Evolutionary conservation across 2,888 invertebrate genomes (phyloP), one percentile per base, ranked within the genome.

Genomic region (Seira ritae): DNA sequence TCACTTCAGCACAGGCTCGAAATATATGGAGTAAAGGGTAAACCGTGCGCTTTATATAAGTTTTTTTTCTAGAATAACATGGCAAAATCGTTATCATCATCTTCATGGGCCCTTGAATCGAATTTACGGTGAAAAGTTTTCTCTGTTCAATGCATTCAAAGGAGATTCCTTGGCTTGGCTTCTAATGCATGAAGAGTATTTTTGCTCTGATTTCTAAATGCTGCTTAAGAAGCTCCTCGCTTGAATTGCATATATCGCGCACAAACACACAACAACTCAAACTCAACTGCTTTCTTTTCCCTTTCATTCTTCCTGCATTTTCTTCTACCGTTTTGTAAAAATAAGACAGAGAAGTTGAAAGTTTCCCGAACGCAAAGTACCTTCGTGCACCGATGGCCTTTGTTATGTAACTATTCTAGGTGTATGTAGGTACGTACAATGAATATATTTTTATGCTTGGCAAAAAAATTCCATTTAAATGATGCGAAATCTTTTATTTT

Each of bases 71-170:
- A 55, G 55, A 55, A 55, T 8, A 17, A 55, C 55, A 55, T 55
- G 55, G 55, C 55, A 17, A 55, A 55, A 55, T 55, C 55, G 55
- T 55, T 55, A 55, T 55, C 55, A 55, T 55, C 55, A 55, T 55
- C 55, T 3, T 55, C 17, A 17, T 55, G 17, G 55, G 55, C 55
- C 55, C 55, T 55, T 55, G 55, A 55, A 55, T 55, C 55, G 55
- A 55, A 55, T 55, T 55, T 55, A 55, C 55, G 17, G 55, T 55
- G 55, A 55, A 55, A 55, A 31, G 55, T 17, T 55, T 55, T n/a
- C 55, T 12, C 31, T 31, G 31, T 31, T 2, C 31, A 55, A 55
- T 55, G 55, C 55, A 15, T 55, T 55, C 55, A 8, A 31, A 31
- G 31, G 31, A 31, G 55, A 55, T 55, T 55, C 55, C 55, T 55